Base-by-base conservation (phyloP, 2,888 invertebrate genomes). In the Drosophila prolongata region DNA sequence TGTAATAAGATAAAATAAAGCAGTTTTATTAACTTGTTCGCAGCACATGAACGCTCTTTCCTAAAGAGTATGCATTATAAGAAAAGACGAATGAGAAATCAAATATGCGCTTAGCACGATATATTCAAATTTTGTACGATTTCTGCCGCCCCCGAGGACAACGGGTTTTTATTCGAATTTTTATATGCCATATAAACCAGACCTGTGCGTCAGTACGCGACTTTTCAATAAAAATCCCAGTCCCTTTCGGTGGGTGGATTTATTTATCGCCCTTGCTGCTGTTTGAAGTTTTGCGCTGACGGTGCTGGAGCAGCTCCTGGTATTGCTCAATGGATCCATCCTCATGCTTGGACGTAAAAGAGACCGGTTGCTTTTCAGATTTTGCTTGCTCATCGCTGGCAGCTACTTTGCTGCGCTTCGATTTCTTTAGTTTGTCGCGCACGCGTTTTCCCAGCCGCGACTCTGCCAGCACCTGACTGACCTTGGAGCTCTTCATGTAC, bases 401-500 rank as follows among this genome's bases (percentile, higher is more conserved):
- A 9, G 40, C 60, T 14, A 47, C 67, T 35, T 75, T 78, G 24
- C 65, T 59, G 19, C 88, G 90, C 67, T 90, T 92, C 1, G 90
- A 88, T 74, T 90, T 93, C 88, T 93, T 93, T 75, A 94, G 94
- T 85, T 94, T 94, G 78, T 94, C 94, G 68, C 95, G 91, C n/a
- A 95, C 90, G 16, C 94, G 94, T 75, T 94, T 95, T 0, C 94
- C 91, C 46, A 95, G 92, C 47, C 93, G 93, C 0, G 95, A 93
- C 1, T 93, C 93, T 0, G 92, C 93, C 16, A 95, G 84, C 1
- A 95, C 94, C 78, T 91, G 93, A 82, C 93, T 94, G 0, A 95
- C 95, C 90, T 94, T 94, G 13, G 92, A 93, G 73, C 95, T 95
- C 11, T 92, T 93, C 47, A 95, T 90, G 87, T 94, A 95, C 49